A percentile compares a stretch with the other conserved stretches of the same genome.
phyloP scores from a whole-genome alignment of 2,888 invertebrate genomes.

The Teleiodes luculella region DNA sequence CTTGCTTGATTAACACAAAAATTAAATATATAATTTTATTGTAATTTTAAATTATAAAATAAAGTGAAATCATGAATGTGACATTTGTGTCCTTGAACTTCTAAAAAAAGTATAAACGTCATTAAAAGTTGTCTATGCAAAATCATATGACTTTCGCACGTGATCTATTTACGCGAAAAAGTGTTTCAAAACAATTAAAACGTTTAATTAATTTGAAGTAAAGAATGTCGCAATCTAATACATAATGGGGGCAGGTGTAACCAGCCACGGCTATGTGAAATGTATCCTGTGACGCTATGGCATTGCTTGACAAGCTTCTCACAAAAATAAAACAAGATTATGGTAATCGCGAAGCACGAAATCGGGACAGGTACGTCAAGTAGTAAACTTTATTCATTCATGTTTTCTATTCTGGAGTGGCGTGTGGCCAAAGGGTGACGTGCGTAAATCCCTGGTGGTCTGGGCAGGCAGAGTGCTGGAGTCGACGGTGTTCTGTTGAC shows the following conservation, averaged over 20 bases:
- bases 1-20: too few species aligned
- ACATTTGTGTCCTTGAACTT: slow-evolving; percentile 43
- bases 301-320: slow-evolving; percentile 86
- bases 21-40: too few species aligned
- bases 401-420: slow-evolving; percentile 52
- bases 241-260: slow-evolving; percentile 39
- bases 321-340: slow-evolving; percentile 78
- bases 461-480: slow-evolving; percentile 28
- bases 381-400: slow-evolving; percentile 53
- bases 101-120: slow-evolving; percentile 29
- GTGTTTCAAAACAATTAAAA: slow-evolving; percentile 20
- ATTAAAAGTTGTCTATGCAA: slow-evolving; percentile 55
- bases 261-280: slow-evolving; percentile 47
- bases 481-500: slow-evolving; percentile 43
- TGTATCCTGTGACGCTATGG: slow-evolving; percentile 78
- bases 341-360: slow-evolving; percentile 57
- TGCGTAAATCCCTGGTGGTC: slow-evolving; percentile 37
- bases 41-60: background rate
- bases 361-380: slow-evolving; percentile 74
- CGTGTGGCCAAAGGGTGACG: slow-evolving; percentile 48
- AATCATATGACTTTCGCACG: slow-evolving; percentile 74
- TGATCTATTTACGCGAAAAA: slow-evolving; percentile 49
- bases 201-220: slow-evolving; percentile 21
- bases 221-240: slow-evolving; percentile 19
- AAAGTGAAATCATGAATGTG: background rate